Evolutionary conservation across 2,797 vertebrate genomes (phyloP), one percentile per base, ranked within the genome.

Genomic region (Odontamblyopus rebecca): DNA sequence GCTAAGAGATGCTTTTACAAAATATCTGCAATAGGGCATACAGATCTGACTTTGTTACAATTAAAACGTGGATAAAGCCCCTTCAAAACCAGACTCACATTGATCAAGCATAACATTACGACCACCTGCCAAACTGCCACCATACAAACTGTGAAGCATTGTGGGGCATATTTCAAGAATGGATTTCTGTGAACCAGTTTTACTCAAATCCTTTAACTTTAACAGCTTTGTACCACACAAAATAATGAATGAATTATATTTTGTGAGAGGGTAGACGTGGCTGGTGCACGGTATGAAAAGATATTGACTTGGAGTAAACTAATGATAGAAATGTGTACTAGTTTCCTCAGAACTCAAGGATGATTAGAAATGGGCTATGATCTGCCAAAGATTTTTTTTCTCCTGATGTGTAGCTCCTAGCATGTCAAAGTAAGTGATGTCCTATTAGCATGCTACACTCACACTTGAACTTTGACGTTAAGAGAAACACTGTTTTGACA

Each of bases 361-460:
- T 92, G 83, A 90, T 91, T 90, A 91, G 81, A 84, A 83, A 87
- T 79, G 65, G 1, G 38, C 89, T 92, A 85, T 92, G 90, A 92
- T 91, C 91, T 88, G 83, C 82, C 86, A 57, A 26, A 57, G 71
- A 89, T 87, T 88, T 82, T 78, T 90, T 85, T 73, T 74, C 82
- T 83, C 67, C 81, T 73, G 65, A 82, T 86, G 82, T 86, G 82
- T 74, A 71, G 85, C 82, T 87, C 76, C 77, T 69, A 16, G 76
- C 82, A 80, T 85, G 80, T 82, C 67, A 48, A 82, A 65, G 68
- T 63, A 38, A 11, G 67, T 50, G 44, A 73, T 72, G 71, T 79
- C 72, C 51, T 61, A 50, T 78, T 77, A 75, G 54, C 18, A 41
- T 50, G 62, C 69, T 71, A 60, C 68, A 71, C 74, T 80, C 74